Conservation (phyloP, 2,113 vertebrate species). For the Salvator merianae region DNA sequence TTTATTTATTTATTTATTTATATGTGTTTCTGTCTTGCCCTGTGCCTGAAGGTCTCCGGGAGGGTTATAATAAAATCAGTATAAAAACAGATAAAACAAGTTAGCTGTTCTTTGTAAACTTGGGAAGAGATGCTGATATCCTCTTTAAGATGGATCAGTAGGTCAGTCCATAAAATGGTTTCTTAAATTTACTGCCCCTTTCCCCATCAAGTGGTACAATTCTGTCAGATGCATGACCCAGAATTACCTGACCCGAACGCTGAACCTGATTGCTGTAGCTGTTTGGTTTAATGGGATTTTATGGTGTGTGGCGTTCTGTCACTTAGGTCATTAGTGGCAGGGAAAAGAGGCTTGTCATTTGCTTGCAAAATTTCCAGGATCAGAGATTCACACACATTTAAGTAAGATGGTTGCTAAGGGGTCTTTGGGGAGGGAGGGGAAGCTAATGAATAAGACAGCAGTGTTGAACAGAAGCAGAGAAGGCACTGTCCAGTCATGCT, state of each 20-base stretch:
- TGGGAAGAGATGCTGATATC: conserved; percentile 19
- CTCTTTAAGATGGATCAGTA: not conserved
- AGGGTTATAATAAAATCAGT: no score
- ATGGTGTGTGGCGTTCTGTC: not conserved
- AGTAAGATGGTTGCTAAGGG: not conserved
- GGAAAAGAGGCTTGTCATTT: conserved; percentile 6
- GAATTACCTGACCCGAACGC: conserved; percentile 32
- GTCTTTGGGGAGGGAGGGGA: no score
- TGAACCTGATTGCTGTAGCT: not conserved
- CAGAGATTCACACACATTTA: not conserved
- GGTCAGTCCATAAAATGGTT: not conserved
- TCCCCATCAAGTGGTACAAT: not conserved
- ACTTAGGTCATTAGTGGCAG: fast-evolving
- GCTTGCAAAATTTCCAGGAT: not conserved
- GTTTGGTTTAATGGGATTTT: not conserved
- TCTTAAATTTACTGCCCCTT: not conserved
- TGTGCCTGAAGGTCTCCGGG: no score
- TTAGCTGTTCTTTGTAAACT: not conserved
- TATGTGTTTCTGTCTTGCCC: no score
- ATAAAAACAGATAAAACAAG: not conserved
- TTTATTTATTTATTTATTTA: no score
- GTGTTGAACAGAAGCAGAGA: conserved; percentile 16
- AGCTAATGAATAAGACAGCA: conserved; percentile 39
- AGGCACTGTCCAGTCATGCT: not conserved
- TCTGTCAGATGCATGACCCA: not conserved